A percentile compares a stretch with the other conserved stretches of the same genome.
These are phyloP conservation scores for Orchesella cincta DNA, from an alignment of 1,140 invertebrate genomes.

Conservation along the genomic window DNA sequence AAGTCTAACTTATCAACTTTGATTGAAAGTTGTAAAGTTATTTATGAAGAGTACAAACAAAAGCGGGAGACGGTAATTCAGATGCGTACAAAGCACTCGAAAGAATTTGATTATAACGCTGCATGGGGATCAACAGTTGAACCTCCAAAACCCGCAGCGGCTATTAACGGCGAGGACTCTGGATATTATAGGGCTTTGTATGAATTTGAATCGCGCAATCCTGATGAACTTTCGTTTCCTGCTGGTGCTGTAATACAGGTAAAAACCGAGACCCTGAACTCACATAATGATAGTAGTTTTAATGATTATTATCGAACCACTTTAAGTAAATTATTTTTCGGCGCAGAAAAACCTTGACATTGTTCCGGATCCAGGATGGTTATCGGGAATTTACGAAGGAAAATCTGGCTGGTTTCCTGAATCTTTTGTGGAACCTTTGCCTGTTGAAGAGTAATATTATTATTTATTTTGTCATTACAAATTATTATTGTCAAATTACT, in stretches of 20 bases:
- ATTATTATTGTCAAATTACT: too few species aligned
- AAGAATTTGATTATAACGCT: constrained; percentile 52
- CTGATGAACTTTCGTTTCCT: constrained; percentile 91
- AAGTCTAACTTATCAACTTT: constrained; percentile 44
- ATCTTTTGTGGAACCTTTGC: constrained; percentile 86
- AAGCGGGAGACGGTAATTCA: constrained; percentile 59
- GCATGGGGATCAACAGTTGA: constrained; percentile 44
- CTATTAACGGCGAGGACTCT: constrained; percentile 49
- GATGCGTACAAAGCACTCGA: constrained; percentile 49
- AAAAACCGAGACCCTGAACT: too few species aligned
- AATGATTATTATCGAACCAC: neutral
- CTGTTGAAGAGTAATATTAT: constrained; percentile 51
- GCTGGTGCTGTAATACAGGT: constrained; percentile 91
- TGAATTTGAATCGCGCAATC: constrained; percentile 87
- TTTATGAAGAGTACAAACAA: constrained; percentile 65
- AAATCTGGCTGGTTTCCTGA: constrained; percentile 97
- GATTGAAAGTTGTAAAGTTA: constrained; percentile 58
- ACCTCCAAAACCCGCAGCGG: neutral
- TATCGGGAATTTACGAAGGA: constrained; percentile 84
- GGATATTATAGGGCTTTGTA: constrained; percentile 86
- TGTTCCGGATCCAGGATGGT: constrained; percentile 94
- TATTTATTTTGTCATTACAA: too few species aligned
- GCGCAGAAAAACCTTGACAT: constrained; percentile 75
- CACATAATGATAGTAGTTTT: constrained; percentile 30
- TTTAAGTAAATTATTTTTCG: constrained; percentile 36